Percentiles rank a stretch among this genome's conserved stretches.
Conservation (phyloP, 2,113 vertebrate species). For the Triplophysa siluroides region DNA sequence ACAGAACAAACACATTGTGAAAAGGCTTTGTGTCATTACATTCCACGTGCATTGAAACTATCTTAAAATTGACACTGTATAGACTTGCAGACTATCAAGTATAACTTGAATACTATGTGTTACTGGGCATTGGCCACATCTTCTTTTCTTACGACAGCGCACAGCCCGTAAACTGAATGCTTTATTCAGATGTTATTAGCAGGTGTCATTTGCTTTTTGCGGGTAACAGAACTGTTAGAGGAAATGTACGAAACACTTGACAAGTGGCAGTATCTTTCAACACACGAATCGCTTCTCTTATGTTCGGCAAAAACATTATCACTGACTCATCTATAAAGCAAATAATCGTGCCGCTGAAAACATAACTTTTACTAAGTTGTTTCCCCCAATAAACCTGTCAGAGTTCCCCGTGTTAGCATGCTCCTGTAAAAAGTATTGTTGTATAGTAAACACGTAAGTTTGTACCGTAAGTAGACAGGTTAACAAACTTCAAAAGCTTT, state of each 20-base stretch:
- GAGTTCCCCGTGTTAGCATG: neutral
- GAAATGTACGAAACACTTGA: constrained; percentile 1
- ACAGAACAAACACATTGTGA: too few species aligned
- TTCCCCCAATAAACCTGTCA: neutral
- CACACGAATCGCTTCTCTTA: neutral
- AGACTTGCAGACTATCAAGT: neutral
- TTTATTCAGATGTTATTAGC: neutral
- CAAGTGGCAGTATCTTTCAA: neutral
- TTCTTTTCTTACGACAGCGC: neutral
- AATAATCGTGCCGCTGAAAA: neutral
- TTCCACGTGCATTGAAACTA: too few species aligned
- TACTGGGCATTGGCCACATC: too few species aligned
- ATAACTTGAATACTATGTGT: neutral
- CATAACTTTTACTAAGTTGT: too few species aligned
- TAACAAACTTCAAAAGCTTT: neutral
- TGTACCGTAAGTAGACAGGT: neutral
- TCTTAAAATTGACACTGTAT: neutral
- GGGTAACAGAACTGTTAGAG: neutral
- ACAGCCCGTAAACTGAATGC: neutral
- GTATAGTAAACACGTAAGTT: neutral
- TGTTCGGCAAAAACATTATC: neutral
- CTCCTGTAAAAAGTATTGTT: neutral
- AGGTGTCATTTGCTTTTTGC: neutral
- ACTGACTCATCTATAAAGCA: neutral
- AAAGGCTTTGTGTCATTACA: too few species aligned